phyloP scores from a whole-genome alignment of 2,797 vertebrate species.

The Cyprinodon diabolis region DNA sequence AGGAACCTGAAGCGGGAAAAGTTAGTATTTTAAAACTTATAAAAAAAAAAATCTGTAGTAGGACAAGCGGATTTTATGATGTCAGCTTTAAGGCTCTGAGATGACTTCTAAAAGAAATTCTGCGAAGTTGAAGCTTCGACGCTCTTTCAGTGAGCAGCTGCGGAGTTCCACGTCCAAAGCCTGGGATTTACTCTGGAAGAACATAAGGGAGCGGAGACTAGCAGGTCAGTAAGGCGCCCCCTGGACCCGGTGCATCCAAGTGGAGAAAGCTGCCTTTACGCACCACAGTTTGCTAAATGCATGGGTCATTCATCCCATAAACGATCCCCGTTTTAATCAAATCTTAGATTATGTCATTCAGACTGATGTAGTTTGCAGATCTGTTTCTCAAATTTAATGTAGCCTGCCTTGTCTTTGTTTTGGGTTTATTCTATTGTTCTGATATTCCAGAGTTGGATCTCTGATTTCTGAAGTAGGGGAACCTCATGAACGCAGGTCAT shows the following conservation, averaged over 20 bases:
- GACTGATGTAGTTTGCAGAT: neutral
- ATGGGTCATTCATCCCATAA: neutral
- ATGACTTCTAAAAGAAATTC: conserved; percentile 84
- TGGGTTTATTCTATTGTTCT: too few relatives aligned
- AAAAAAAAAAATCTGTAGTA: conserved; percentile 31
- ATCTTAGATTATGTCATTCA: neutral
- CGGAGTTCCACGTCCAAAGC: conserved; percentile 89
- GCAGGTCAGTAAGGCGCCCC: conserved; percentile 85
- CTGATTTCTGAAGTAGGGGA: neutral
- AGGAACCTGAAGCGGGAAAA: conserved; percentile 12
- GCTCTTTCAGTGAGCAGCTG: conserved; percentile 90
- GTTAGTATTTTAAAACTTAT: conserved; percentile 7
- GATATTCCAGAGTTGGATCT: neutral
- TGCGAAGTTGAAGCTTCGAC: conserved; percentile 81
- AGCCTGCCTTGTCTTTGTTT: neutral
- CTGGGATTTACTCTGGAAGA: conserved; percentile 92
- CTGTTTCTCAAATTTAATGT: neutral
- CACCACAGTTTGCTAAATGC: neutral
- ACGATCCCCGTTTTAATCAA: neutral
- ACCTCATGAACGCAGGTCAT: neutral
- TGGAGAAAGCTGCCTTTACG: neutral
- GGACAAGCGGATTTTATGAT: conserved; percentile 62
- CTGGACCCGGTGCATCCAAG: neutral
- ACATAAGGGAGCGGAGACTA: conserved; percentile 87
- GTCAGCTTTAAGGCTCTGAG: conserved; percentile 68